Evolutionary conservation across 2,113 vertebrate genomes (phyloP), one percentile per base, ranked within the genome.

Genomic region (Ceyx melanurus): DNA sequence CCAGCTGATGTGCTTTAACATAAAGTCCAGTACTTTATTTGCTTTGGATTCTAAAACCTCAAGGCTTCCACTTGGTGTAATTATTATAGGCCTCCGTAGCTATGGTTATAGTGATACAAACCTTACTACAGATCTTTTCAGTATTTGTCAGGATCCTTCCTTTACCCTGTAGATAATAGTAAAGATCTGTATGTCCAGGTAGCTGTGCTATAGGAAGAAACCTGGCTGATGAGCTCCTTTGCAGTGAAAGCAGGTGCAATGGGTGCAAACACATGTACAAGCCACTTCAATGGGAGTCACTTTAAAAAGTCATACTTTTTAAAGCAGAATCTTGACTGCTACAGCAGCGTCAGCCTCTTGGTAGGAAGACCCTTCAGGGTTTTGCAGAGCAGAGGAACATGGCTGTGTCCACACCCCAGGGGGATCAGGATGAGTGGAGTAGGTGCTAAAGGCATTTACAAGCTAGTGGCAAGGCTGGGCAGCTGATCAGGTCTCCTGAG

Each of bases 371-470:
- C 13, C 13, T 60, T 46, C 35, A 53, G 53, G 22, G 35, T 31
- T 33, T 45, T 61, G 37, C 33, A 65, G 25, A 72, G 42, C 21
- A 26, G 50, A 82, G 40, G n/a, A 64, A 14, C 0, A 0, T 17
- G 33, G 11, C 45, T 54, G 22, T 71, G 40, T 16, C 33, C 8
- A 2, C 26, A 40, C 5, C 22, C 16, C 20, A 19, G 28, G 14
- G 37, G 2, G 3, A 6, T 22, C 60, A 8, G 31, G 66, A 14
- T n/a, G 37, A 72, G 61, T 0, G 0, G 26, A 22, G 14, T 13
- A 28, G 50, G 9, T 26, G 29, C 54, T 64, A 40, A 73, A 57
- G 48, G 60, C 48, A 28, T 16, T 12, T 37, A 45, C 23, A 57
- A 12, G 10, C 16, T 45, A n/a, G 37, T 26, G 22, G 15, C 35